Conservation (phyloP, 2,888 invertebrate genomes). For the Glyphotaelius pellucidus region DNA sequence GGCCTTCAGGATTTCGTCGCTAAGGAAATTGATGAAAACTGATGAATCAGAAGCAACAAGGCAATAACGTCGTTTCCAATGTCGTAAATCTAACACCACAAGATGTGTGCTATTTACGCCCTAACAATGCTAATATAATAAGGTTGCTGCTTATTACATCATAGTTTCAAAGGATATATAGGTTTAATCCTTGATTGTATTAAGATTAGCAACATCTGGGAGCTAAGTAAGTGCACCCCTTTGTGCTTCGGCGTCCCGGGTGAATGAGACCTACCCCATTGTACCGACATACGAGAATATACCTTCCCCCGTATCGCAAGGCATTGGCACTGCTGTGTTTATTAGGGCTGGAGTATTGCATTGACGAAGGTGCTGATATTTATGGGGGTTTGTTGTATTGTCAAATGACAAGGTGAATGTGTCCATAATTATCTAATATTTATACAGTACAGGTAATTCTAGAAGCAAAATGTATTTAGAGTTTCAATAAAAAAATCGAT, state of each 20-base stretch:
- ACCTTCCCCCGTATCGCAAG: neutral
- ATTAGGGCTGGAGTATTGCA: neutral
- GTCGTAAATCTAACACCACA: neutral
- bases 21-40: too few species aligned
- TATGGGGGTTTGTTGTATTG: neutral
- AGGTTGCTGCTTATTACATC: neutral
- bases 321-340: neutral
- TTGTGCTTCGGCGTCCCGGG: neutral
- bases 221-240: slow-evolving; percentile 18
- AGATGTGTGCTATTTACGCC: neutral
- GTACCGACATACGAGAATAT: neutral
- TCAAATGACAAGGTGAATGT: neutral
- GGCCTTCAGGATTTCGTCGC: too few species aligned
- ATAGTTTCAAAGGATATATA: slow-evolving; percentile 22
- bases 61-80: neutral
- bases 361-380: neutral
- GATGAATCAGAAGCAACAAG: neutral
- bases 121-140: neutral
- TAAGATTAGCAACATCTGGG: slow-evolving; percentile 24
- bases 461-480: neutral
- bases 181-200: slow-evolving; percentile 29
- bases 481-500: neutral
- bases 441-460: neutral
- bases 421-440: neutral
- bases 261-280: neutral